Conservation (phyloP, 1,140 invertebrate genomes). For the Aphelenchoides avenae region DNA sequence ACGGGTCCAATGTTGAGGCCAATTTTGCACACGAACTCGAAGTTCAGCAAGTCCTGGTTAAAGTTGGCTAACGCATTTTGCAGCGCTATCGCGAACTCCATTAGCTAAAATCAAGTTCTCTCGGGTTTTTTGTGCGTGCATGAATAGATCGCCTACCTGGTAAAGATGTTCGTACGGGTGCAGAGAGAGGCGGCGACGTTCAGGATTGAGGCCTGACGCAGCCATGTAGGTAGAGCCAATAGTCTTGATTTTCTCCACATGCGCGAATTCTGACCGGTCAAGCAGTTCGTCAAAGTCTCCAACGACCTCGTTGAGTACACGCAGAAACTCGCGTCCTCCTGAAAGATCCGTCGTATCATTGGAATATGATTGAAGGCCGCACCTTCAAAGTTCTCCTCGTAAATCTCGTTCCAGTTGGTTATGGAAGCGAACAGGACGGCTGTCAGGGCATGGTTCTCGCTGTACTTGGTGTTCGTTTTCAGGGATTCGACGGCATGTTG, state of each 20-base stretch:
- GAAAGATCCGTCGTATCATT: neutral
- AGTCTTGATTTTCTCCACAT: constrained; percentile 95
- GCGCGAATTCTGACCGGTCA: constrained; percentile 72
- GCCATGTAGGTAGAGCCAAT: constrained; percentile 97
- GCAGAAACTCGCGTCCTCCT: constrained; percentile 79
- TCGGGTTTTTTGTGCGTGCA: neutral
- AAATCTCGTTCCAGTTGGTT: constrained; percentile 92
- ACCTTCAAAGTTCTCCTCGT: constrained; percentile 66
- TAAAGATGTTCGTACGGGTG: constrained; percentile 59
- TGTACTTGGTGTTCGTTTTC: constrained; percentile 87
- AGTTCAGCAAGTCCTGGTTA: constrained; percentile 58
- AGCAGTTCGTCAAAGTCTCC: constrained; percentile 90
- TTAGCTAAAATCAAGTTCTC: constrained; percentile 41
- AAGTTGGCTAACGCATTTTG: constrained; percentile 51
- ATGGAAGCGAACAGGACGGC: constrained; percentile 91
- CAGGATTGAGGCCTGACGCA: constrained; percentile 75
- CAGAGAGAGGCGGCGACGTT: constrained; percentile 43
- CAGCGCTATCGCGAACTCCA: constrained; percentile 56
- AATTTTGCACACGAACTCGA: constrained; percentile 58
- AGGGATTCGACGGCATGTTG: constrained; percentile 85
- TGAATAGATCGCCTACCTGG: constrained; percentile 26
- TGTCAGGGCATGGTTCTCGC: constrained; percentile 85
- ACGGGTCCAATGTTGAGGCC: constrained; percentile 58
- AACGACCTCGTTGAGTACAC: constrained; percentile 87
- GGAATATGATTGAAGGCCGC: neutral